These are phyloP conservation scores for Oophaga sylvatica DNA, from an alignment of 2,797 vertebrate genomes.

Conservation along the genomic window DNA sequence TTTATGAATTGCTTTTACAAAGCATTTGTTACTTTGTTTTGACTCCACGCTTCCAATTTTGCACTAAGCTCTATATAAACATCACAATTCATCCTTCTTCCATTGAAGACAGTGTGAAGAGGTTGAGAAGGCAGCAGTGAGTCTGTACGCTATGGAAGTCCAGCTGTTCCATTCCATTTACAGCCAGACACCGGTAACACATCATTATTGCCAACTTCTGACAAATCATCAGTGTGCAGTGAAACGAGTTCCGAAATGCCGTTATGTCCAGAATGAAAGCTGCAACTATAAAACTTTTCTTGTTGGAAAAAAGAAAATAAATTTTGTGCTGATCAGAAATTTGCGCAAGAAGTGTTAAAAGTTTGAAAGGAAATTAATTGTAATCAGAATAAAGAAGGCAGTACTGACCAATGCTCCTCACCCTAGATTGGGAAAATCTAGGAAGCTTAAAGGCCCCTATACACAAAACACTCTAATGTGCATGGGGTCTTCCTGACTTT, in stretches of 20 bases:
- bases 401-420: too few species aligned
- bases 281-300: not conserved
- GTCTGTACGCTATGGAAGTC: conserved; percentile 1
- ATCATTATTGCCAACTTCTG: conserved; percentile 22
- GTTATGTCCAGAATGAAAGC: not conserved
- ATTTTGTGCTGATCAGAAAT: not conserved
- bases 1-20: not conserved
- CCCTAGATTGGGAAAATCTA: too few species aligned
- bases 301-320: not conserved
- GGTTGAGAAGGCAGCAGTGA: conserved; percentile 18
- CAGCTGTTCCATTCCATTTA: conserved; percentile 38
- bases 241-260: not conserved
- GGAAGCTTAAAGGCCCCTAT: too few species aligned
- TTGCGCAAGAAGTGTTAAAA: not conserved
- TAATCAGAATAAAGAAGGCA: too few species aligned
- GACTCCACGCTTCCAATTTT: not conserved
- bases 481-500: too few species aligned
- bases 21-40: conserved; percentile 8
- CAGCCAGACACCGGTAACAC: conserved; percentile 18
- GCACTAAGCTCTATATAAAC: not conserved
- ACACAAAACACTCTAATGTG: too few species aligned
- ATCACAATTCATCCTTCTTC: conserved; percentile 3
- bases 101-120: conserved; percentile 16
- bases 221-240: not conserved
- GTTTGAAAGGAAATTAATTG: too few species aligned